These are phyloP conservation scores for Euthynnus affinis DNA, from an alignment of 2,797 vertebrate species.

Conservation along the genomic window DNA sequence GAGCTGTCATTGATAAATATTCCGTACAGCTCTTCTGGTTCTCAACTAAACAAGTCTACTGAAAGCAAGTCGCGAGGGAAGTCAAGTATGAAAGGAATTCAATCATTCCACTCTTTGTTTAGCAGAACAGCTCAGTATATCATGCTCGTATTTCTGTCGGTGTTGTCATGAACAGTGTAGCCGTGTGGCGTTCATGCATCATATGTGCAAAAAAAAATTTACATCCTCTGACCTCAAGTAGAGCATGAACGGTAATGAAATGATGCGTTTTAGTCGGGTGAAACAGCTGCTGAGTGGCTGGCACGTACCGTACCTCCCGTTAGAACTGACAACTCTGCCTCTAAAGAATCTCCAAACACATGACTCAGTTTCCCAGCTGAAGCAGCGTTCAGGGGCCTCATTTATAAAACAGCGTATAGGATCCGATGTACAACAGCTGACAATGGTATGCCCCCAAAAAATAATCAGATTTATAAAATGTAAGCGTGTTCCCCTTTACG, in stretches of 20 bases:
- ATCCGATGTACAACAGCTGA: no score
- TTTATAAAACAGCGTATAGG: no score
- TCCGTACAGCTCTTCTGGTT: constrained; percentile 3
- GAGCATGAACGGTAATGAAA: not conserved
- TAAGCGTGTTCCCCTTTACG: no score
- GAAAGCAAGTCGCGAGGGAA: not conserved
- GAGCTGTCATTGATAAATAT: constrained; percentile 17
- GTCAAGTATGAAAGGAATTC: constrained; percentile 10
- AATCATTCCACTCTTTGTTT: not conserved
- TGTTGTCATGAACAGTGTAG: not conserved
- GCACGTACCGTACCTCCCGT: not conserved
- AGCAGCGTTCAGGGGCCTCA: not conserved
- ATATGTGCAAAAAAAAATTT: not conserved
- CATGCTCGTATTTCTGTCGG: not conserved
- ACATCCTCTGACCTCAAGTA: not conserved
- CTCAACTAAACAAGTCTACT: constrained; percentile 6
- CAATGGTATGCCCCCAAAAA: no score
- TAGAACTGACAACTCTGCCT: no score
- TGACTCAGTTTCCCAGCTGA: not conserved
- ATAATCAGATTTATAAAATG: no score
- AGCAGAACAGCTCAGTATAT: not conserved
- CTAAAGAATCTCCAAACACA: not conserved
- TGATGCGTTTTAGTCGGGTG: not conserved
- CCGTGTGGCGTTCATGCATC: not conserved
- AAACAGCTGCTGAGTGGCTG: not conserved